Evolutionary conservation across 2,888 invertebrate genomes (phyloP).

Genomic region (Digitonthophagus gazella): DNA sequence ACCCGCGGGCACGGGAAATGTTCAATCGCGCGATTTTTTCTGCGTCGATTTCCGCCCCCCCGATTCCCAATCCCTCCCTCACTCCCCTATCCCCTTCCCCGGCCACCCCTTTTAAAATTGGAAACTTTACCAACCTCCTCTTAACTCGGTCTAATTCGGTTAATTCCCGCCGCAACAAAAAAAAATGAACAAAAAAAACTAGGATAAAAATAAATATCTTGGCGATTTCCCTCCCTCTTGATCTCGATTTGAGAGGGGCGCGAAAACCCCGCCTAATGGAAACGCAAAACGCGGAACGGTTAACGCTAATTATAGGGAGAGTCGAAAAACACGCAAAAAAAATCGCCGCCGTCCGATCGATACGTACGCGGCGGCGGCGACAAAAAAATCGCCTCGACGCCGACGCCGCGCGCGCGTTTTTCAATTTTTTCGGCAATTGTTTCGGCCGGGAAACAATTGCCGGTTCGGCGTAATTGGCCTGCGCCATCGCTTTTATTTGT

Average conservation of each 20-base stretch:
- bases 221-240: too few species aligned
- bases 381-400: not conserved
- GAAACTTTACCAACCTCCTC: not conserved
- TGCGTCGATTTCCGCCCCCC: slow-evolving; percentile 1
- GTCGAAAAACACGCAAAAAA: too few species aligned
- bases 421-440: not conserved
- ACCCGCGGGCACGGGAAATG: slow-evolving; percentile 10
- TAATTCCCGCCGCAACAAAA: too few species aligned
- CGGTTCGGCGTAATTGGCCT: not conserved
- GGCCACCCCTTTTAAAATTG: not conserved
- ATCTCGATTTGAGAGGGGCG: too few species aligned
- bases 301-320: too few species aligned
- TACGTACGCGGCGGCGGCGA: too few species aligned
- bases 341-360: too few species aligned
- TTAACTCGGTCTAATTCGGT: too few species aligned
- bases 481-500: not conserved
- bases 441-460: not conserved
- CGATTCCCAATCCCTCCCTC: not conserved
- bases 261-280: too few species aligned
- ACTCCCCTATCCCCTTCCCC: not conserved
- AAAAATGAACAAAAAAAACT: too few species aligned
- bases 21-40: slow-evolving; percentile 12
- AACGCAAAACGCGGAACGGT: too few species aligned
- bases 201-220: too few species aligned
- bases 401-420: not conserved